These are phyloP conservation scores for Magallana ariakensis DNA, from an alignment of 1,140 invertebrate genomes.

Conservation along the genomic window DNA sequence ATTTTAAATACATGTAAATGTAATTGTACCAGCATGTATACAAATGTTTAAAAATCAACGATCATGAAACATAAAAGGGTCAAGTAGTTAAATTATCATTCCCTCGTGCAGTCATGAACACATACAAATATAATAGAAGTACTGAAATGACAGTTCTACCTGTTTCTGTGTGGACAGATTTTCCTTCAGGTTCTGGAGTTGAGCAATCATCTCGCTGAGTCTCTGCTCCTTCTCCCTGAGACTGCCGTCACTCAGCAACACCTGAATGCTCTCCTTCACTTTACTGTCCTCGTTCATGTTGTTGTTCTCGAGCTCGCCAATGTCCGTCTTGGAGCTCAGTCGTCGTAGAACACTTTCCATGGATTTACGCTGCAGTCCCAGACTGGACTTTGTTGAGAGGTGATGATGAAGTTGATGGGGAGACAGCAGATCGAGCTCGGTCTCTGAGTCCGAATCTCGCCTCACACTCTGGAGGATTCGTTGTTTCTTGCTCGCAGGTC, in stretches of 20 bases:
- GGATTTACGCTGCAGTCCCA: conserved; percentile 83
- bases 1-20: too few species aligned
- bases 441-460: conserved; percentile 80
- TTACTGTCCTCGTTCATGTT: conserved; percentile 65
- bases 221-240: conserved; percentile 83
- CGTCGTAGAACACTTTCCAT: conserved; percentile 80
- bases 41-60: too few species aligned
- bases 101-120: too few species aligned
- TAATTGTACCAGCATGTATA: too few species aligned
- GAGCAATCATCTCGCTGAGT: conserved; percentile 90
- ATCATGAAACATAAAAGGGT: too few species aligned
- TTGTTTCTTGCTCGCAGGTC: conserved; percentile 70
- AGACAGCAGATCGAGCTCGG: conserved; percentile 82
- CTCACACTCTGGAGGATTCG: conserved; percentile 69
- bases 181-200: conserved; percentile 89
- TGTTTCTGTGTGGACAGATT: conserved; percentile 85
- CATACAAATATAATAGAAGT: too few species aligned
- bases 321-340: conserved; percentile 66
- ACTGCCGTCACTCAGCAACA: conserved; percentile 70
- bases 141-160: conserved; percentile 50
- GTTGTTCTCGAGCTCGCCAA: conserved; percentile 54
- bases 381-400: conserved; percentile 62
- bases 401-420: conserved; percentile 53
- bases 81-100: too few species aligned
- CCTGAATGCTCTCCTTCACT: conserved; percentile 67